These are phyloP conservation scores for Eciton burchellii DNA, from an alignment of 1,140 invertebrate genomes.

Conservation along the genomic window DNA sequence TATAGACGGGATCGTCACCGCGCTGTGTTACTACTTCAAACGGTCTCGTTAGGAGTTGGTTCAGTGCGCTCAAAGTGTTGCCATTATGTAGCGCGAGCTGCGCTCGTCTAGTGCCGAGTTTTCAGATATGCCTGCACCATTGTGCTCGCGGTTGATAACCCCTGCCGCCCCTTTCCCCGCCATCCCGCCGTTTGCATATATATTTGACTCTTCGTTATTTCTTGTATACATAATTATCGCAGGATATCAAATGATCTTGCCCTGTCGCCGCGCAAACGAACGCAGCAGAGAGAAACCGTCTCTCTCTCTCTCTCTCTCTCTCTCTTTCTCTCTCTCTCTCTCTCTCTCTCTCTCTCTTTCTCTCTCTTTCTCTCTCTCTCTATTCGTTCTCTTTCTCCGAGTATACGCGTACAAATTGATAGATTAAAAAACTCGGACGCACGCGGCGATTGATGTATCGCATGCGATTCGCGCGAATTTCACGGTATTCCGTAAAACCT, in stretches of 20 bases:
- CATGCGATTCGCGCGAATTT: slow-evolving; percentile 33
- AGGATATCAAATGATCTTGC: neutral
- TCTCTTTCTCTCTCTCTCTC: too few species aligned
- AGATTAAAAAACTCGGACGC: neutral
- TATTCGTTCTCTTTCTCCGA: neutral
- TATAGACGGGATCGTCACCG: slow-evolving; percentile 7
- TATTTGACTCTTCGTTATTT: slow-evolving; percentile 16
- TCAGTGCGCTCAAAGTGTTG: slow-evolving; percentile 47
- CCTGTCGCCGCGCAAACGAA: neutral
- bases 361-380: too few species aligned
- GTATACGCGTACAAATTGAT: neutral
- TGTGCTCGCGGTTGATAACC: neutral
- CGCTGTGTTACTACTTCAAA: slow-evolving; percentile 43
- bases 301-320: too few species aligned
- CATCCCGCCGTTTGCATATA: neutral
- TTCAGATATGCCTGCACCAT: slow-evolving; percentile 15
- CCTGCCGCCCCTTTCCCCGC: neutral
- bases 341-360: too few species aligned
- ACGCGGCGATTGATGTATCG: neutral
- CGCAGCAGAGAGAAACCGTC: neutral
- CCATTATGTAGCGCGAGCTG: slow-evolving; percentile 19
- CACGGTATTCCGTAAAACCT: neutral
- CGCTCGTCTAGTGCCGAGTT: neutral
- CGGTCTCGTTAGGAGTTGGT: slow-evolving; percentile 35
- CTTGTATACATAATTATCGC: neutral